phyloP scores from a whole-genome alignment of 2,797 vertebrate genomes.

The Rhinogobio ventralis region DNA sequence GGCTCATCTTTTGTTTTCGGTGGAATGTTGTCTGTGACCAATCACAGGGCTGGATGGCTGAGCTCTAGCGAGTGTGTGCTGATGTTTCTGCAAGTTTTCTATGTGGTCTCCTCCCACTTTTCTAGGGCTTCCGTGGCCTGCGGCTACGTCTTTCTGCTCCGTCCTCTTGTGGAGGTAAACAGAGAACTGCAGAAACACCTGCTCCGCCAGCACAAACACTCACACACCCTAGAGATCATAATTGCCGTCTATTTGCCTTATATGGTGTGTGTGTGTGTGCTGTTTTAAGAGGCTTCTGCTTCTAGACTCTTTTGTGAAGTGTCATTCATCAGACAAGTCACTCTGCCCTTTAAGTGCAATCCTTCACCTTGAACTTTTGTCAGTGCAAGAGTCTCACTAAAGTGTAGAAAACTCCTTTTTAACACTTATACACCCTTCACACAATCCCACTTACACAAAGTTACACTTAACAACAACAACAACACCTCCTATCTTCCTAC shows the following conservation, averaged over 20 bases:
- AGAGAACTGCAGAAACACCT: slow-evolving; percentile 55
- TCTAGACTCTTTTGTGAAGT: slow-evolving; percentile 50
- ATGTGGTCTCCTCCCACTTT: slow-evolving; percentile 49
- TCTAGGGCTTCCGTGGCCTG: slow-evolving; percentile 45
- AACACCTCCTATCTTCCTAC: background rate
- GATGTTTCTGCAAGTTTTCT: slow-evolving; percentile 32
- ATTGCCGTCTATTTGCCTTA: slow-evolving; percentile 31
- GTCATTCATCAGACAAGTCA: slow-evolving; percentile 54
- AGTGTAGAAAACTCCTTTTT: slow-evolving; percentile 16
- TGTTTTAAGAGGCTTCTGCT: slow-evolving; percentile 36
- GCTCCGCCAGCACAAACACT: slow-evolving; percentile 39
- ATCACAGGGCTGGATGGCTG: slow-evolving; percentile 48
- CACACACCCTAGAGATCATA: slow-evolving; percentile 38
- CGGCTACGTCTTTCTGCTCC: slow-evolving; percentile 41
- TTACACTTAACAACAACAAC: background rate
- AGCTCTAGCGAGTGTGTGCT: slow-evolving; percentile 36
- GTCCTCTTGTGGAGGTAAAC: slow-evolving; percentile 46
- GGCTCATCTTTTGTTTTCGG: slow-evolving; percentile 64
- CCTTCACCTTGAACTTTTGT: slow-evolving; percentile 36
- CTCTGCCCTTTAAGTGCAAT: slow-evolving; percentile 26
- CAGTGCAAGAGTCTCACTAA: slow-evolving; percentile 30
- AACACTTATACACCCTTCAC: background rate
- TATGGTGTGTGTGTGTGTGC: slow-evolving; percentile 7
- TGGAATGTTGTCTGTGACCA: slow-evolving; percentile 60
- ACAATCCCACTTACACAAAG: slow-evolving; percentile 21